phyloP scores from a whole-genome alignment of 2,113 vertebrate genomes.

The Gorsachius goisagi region DNA sequence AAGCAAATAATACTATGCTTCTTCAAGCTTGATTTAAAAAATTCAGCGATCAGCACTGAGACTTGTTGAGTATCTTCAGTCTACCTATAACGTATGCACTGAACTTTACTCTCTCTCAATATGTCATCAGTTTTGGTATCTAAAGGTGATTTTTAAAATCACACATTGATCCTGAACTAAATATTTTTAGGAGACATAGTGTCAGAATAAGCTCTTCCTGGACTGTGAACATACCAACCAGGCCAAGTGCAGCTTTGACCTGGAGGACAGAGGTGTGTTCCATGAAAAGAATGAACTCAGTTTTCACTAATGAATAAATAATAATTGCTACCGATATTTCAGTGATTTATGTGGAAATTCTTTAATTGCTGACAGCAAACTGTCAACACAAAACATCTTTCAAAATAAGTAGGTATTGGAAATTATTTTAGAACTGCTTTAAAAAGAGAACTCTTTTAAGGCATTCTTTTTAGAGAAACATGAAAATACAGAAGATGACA shows the following conservation, averaged over 20 bases:
- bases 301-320: neutral
- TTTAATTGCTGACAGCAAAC: neutral
- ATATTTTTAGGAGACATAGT: neutral
- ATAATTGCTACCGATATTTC: neutral
- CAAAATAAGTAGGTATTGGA: neutral
- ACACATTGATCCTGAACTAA: neutral
- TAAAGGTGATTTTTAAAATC: neutral
- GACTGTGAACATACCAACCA: neutral
- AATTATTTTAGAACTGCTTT: neutral
- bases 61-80: neutral
- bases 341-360: neutral
- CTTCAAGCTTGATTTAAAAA: neutral
- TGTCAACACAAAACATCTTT: neutral
- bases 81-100: neutral
- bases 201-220: neutral
- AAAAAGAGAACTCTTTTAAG: neutral
- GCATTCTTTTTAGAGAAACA: neutral
- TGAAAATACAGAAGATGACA: neutral
- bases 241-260: neutral
- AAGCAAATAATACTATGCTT: neutral
- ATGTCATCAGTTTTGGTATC: neutral
- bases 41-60: neutral
- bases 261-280: neutral
- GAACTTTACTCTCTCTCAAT: neutral
- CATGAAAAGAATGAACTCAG: neutral